These are phyloP conservation scores for Caenorhabditis inopinata DNA, from an alignment of 1,140 invertebrate species.

Conservation along the genomic window DNA sequence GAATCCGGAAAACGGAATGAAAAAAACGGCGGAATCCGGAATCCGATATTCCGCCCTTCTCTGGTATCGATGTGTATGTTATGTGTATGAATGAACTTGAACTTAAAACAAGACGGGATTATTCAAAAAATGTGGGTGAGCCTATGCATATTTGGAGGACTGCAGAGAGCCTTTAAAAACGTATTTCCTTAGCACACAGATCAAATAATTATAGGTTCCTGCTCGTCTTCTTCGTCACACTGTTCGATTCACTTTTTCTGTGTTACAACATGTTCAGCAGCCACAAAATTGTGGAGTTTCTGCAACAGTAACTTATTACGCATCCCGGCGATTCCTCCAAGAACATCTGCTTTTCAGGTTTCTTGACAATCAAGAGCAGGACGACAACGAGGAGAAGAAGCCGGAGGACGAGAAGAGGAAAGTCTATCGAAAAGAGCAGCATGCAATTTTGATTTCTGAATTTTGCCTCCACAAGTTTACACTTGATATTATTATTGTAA, in stretches of 20 bases:
- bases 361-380: neutral
- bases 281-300: slow-evolving; percentile 31
- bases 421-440: neutral
- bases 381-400: slow-evolving; percentile 6
- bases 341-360: neutral
- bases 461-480: slow-evolving; percentile 7
- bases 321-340: no score
- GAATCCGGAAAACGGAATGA: no score
- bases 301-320: slow-evolving; percentile 22
- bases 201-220: slow-evolving; percentile 50
- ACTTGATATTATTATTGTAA: slow-evolving; percentile 36
- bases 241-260: slow-evolving; percentile 49
- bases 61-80: no score
- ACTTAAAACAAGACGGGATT: no score
- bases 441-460: neutral
- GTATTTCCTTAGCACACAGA: neutral
- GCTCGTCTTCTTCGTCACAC: slow-evolving; percentile 55
- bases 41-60: no score
- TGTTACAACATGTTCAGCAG: slow-evolving; percentile 36
- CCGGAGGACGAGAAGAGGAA: neutral
- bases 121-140: no score
- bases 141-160: no score
- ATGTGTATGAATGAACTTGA: no score
- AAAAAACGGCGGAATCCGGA: no score
- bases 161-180: no score